Evolutionary conservation across 1,140 invertebrate genomes (phyloP).

Genomic region (Globodera rostochiensis): DNA sequence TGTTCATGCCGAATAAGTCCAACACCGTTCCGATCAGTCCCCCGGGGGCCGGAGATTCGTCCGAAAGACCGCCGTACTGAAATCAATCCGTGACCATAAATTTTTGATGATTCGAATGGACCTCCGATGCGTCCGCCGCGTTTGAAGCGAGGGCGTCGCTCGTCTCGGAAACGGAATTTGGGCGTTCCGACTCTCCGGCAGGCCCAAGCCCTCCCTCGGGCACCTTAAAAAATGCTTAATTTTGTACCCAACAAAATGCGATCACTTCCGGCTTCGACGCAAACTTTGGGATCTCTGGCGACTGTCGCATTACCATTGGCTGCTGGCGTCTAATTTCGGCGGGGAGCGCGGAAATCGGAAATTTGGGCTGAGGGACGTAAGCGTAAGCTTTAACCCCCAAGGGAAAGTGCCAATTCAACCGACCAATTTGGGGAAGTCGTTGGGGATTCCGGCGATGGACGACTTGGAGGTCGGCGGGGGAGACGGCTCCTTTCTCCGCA

Average conservation of each 20-base stretch:
- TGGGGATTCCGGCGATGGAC: slow-evolving; percentile 63
- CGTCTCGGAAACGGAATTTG: slow-evolving; percentile 58
- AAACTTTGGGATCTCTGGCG: slow-evolving; percentile 48
- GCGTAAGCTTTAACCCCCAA: background rate
- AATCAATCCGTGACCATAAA: slow-evolving; percentile 17
- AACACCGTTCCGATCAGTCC: slow-evolving; percentile 64
- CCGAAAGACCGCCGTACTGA: slow-evolving; percentile 59
- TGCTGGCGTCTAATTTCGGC: slow-evolving; percentile 36
- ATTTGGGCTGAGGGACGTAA: slow-evolving; percentile 45
- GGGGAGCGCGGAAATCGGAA: slow-evolving; percentile 44
- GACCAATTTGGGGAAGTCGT: slow-evolving; percentile 47
- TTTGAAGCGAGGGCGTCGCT: slow-evolving; percentile 36
- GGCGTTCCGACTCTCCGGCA: slow-evolving; percentile 37
- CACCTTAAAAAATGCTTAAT: slow-evolving; percentile 30
- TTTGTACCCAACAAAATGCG: background rate
- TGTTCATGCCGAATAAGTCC: slow-evolving; percentile 60
- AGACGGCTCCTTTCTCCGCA: slow-evolving; percentile 37
- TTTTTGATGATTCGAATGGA: slow-evolving; percentile 16
- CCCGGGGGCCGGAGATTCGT: slow-evolving; percentile 59
- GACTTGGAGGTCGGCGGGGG: slow-evolving; percentile 37
- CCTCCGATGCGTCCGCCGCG: slow-evolving; percentile 50
- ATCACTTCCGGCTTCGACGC: slow-evolving; percentile 52
- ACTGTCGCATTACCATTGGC: slow-evolving; percentile 36
- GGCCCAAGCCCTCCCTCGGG: slow-evolving; percentile 64
- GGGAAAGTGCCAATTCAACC: background rate